Conservation (phyloP, 2,888 invertebrate genomes). For the Thumatha senex region DNA sequence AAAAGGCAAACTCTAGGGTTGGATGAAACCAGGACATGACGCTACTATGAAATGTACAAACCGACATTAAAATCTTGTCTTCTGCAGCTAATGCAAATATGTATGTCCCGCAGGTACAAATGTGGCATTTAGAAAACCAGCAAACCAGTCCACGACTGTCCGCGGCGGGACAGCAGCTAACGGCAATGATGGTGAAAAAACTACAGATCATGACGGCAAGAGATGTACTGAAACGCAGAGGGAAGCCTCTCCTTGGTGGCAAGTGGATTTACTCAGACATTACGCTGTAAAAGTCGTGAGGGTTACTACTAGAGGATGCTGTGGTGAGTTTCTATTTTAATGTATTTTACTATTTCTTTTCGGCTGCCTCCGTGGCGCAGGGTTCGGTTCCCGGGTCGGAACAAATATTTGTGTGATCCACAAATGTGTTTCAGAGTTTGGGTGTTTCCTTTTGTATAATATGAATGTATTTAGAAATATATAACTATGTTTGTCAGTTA, state of each 20-base stretch:
- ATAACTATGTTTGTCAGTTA: too few species aligned
- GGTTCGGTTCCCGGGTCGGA: too few species aligned
- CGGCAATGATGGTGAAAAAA: slow-evolving; percentile 94
- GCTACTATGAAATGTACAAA: too few species aligned
- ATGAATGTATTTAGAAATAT: too few species aligned
- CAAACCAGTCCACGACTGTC: slow-evolving; percentile 95
- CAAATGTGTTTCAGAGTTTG: too few species aligned
- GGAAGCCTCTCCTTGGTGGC: slow-evolving; percentile 97
- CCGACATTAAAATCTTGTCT: too few species aligned
- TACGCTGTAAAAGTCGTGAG: slow-evolving; percentile 94
- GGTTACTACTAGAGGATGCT: slow-evolving; percentile 92
- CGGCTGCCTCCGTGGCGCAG: too few species aligned
- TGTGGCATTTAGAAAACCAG: slow-evolving; percentile 92
- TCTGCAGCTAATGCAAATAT: too few species aligned
- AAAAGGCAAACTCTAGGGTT: too few species aligned
- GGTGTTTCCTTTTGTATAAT: too few species aligned
- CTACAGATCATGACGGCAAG: slow-evolving; percentile 93
- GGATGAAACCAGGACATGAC: too few species aligned
- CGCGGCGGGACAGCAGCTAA: slow-evolving; percentile 92
- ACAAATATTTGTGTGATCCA: too few species aligned
- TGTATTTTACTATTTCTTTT: background rate
- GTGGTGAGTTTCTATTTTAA: slow-evolving; percentile 77
- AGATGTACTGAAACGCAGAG: slow-evolving; percentile 95
- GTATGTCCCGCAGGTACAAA: slow-evolving; percentile 86
- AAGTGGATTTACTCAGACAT: slow-evolving; percentile 92